Base-by-base conservation (phyloP, 2,888 invertebrate species). In the Xylocampa areola region DNA sequence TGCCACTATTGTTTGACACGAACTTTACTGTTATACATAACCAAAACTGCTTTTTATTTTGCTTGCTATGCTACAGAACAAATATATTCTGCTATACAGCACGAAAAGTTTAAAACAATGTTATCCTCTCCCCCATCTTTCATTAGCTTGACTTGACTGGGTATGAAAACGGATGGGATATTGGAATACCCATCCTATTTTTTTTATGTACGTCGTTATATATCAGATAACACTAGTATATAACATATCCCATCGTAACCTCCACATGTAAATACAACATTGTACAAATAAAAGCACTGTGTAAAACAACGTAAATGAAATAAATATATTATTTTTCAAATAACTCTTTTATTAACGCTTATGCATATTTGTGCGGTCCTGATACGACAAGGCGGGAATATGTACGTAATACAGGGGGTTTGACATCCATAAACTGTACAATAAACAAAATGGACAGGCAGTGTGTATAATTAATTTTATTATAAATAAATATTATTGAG, bases 271-370 rank as follows among this genome's bases (percentile, higher is more conserved):
- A 75, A 80, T 82, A 79, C 49, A 66, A 68, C 39, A 73, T 74
- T 85, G 82, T 86, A 85, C 84, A 86, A 85, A 71, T 67, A n/a
- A n/a, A n/a, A 73, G 70, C 77, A 79, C 77, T 61, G 64, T 63
- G 51, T 70, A 64, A 68, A 51, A 59, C 47, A 65, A 77, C 75
- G 57, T 83, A 88, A 90, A 82, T 74, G 87, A 91, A 88, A 86
- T 82, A 82, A 75, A 81, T 55, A 75, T 30, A 17, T 79, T 78
- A 83, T 87, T 89, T 90, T 92, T 84, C 76, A 86, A 89, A 84
- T 82, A 86, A 85, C 82, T 51, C 67, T 73, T 91, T 91, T 88
- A 89, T 90, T 88, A 85, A 82, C 83, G 80, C 85, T 87, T 89
- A 89, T 76, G 84, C 80, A 83, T 84, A 83, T 82, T 82, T 84